phyloP scores from a whole-genome alignment of 92 coral and sea anemone species.

The Isaurus tuberculatus region DNA sequence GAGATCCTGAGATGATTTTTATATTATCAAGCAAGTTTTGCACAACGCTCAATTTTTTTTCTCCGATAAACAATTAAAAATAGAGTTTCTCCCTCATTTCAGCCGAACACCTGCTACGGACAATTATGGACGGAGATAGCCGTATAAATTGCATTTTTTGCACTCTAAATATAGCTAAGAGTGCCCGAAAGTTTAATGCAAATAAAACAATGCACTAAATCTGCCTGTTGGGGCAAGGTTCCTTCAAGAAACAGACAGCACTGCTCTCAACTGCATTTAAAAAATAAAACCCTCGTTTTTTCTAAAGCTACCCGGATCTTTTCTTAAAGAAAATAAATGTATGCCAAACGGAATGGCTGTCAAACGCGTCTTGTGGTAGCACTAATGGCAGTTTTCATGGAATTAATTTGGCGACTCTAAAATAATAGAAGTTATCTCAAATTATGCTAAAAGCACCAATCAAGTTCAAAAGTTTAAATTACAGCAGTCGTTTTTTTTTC shows the following conservation, averaged over 20 bases:
- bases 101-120: neutral
- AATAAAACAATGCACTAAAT: neutral
- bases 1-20: neutral
- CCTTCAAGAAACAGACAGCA: neutral
- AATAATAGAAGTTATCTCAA: neutral
- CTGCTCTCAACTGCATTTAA: neutral
- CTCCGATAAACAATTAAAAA: neutral
- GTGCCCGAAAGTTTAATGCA: neutral
- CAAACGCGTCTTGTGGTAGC: neutral
- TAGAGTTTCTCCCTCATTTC: neutral
- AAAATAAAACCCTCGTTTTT: neutral
- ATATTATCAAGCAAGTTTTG: neutral
- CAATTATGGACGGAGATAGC: neutral
- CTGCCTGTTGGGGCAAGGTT: neutral
- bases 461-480: neutral
- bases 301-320: neutral
- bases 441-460: neutral
- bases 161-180: neutral
- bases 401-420: neutral
- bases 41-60: neutral
- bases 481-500: neutral
- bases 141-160: neutral
- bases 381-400: neutral
- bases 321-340: neutral
- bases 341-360: slow-evolving; percentile 13